These are phyloP conservation scores for Trachelus tabidus DNA, from an alignment of 2,888 invertebrate species.

Conservation along the genomic window DNA sequence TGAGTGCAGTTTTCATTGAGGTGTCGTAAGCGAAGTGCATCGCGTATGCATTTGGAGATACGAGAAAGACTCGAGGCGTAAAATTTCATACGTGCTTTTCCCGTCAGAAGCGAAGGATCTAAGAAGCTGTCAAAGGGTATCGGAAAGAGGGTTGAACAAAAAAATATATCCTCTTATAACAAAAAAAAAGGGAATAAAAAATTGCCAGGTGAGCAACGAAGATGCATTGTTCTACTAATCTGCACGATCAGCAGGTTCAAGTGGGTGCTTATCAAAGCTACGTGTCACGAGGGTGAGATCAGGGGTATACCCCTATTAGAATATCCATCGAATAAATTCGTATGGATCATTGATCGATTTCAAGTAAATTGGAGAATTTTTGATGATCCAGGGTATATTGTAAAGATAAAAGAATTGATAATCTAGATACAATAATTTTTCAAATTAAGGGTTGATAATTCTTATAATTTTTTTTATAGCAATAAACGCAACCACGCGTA, in stretches of 20 bases:
- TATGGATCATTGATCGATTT: not conserved
- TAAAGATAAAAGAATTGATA: not conserved
- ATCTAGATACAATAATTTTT: not conserved
- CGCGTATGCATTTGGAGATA: not conserved
- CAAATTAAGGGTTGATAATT: not conserved
- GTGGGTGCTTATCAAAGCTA: slow-evolving; percentile 35
- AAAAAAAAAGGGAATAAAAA: slow-evolving; percentile 28
- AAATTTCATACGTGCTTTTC: not conserved
- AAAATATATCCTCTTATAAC: slow-evolving; percentile 24
- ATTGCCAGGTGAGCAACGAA: slow-evolving; percentile 59
- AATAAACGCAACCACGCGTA: slow-evolving; percentile 21
- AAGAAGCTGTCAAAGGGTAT: slow-evolving; percentile 19
- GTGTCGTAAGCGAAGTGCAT: not conserved
- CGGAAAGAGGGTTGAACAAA: too few species aligned
- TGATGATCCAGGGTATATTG: not conserved
- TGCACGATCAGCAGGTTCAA: slow-evolving; percentile 59
- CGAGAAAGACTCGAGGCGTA: not conserved
- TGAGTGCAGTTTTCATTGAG: not conserved
- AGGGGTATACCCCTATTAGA: slow-evolving; percentile 23
- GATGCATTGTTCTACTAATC: slow-evolving; percentile 53
- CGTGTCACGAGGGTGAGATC: slow-evolving; percentile 37
- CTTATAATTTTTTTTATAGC: not conserved
- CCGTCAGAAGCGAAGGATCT: not conserved
- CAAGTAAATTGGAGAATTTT: not conserved
- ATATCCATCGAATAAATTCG: slow-evolving; percentile 25